A percentile compares a stretch with the other conserved stretches of the same genome.
phyloP scores from a whole-genome alignment of 2,888 invertebrate species.

The Erpobdella octoculata region DNA sequence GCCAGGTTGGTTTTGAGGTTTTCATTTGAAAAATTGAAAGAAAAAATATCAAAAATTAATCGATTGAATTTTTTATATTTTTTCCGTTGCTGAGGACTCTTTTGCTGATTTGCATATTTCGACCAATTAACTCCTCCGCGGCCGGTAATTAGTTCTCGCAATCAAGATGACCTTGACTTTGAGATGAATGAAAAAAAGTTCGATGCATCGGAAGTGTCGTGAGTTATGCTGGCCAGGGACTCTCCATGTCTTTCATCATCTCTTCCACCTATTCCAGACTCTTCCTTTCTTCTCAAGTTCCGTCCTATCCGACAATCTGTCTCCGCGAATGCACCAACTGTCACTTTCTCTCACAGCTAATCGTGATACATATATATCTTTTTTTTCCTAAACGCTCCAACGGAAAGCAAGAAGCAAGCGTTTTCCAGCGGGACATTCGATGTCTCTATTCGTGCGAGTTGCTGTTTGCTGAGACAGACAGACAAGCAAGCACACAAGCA shows the following conservation, averaged over 20 bases:
- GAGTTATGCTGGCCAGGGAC: not conserved
- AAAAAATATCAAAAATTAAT: not conserved
- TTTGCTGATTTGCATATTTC: too few relatives aligned
- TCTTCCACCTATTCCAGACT: too few relatives aligned
- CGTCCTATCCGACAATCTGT: not conserved
- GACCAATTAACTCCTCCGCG: too few relatives aligned
- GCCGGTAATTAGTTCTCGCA: not conserved
- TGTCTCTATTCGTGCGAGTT: too few relatives aligned
- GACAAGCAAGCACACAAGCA: too few relatives aligned
- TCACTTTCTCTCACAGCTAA: not conserved
- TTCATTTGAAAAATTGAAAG: not conserved
- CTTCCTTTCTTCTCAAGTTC: too few relatives aligned
- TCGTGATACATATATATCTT: conserved; percentile 1
- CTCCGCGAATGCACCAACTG: not conserved
- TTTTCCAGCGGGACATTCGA: not conserved
- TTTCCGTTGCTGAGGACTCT: too few relatives aligned
- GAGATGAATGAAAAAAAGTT: not conserved
- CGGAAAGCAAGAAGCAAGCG: too few relatives aligned
- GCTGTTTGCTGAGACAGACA: too few relatives aligned
- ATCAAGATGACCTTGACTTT: conserved; percentile 7
- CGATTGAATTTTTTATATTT: too few relatives aligned
- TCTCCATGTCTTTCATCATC: conserved; percentile 2
- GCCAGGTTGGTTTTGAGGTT: too few relatives aligned
- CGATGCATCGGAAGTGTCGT: not conserved
- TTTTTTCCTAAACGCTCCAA: too few relatives aligned